Evolutionary conservation across 1,140 invertebrate genomes (phyloP).

Genomic region (Cecropterus lyciades): DNA sequence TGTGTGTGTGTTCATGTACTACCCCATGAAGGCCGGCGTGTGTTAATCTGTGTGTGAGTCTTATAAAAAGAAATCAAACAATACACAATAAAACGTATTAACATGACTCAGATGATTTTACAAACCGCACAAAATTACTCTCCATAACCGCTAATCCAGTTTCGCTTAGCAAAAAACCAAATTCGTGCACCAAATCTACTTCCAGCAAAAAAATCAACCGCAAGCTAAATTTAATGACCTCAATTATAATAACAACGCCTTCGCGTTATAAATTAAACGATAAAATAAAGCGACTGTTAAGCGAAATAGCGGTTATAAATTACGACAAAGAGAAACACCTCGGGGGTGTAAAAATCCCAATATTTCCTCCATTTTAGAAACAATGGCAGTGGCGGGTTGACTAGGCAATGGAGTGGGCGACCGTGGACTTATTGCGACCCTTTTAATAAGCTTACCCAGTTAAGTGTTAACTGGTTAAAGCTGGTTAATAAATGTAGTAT

Average conservation of each 20-base stretch:
- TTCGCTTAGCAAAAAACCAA: neutral
- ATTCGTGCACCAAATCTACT: constrained; percentile 18
- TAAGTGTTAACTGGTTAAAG: neutral
- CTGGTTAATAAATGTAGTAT: too few species aligned
- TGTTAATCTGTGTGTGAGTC: too few species aligned
- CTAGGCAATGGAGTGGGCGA: constrained; percentile 8
- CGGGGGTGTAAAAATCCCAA: constrained; percentile 37
- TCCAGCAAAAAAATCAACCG: constrained; percentile 30
- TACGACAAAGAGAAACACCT: constrained; percentile 42
- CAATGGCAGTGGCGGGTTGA: constrained; percentile 31
- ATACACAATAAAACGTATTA: neutral
- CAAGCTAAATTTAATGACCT: constrained; percentile 48
- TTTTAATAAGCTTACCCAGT: neutral
- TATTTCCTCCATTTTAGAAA: constrained; percentile 42
- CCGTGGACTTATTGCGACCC: neutral
- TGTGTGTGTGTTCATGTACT: too few species aligned
- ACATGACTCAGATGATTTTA: neutral
- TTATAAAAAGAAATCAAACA: too few species aligned
- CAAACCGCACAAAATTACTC: neutral
- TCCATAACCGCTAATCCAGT: neutral
- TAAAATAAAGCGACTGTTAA: constrained; percentile 51
- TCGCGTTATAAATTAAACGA: constrained; percentile 50
- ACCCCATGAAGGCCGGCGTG: too few species aligned
- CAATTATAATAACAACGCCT: constrained; percentile 54
- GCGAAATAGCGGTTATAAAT: constrained; percentile 50